Evolutionary conservation across 2,888 invertebrate genomes (phyloP).

Genomic region (Zaprionus lineosus): DNA sequence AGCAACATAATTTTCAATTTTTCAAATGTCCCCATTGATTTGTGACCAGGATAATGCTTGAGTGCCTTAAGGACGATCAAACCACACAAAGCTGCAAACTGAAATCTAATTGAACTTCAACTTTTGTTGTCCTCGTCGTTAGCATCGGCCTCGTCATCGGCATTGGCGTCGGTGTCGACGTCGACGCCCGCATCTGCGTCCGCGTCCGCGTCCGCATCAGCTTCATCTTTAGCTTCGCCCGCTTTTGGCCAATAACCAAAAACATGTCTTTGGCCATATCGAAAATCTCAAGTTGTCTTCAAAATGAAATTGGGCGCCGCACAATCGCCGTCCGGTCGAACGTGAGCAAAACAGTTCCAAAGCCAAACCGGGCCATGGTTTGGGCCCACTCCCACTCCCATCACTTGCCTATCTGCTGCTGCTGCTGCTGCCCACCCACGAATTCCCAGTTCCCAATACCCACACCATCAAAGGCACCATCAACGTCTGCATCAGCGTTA

Average conservation of each 20-base stretch:
- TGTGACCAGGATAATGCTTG: background rate
- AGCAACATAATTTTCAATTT: constrained; percentile 53
- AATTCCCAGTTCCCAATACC: too few relatives aligned
- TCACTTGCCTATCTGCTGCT: background rate
- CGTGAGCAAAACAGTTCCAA: too few relatives aligned
- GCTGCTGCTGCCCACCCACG: background rate
- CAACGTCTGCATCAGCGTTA: constrained; percentile 38
- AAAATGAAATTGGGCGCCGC: constrained; percentile 51
- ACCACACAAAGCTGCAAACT: constrained; percentile 32
- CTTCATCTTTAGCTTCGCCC: background rate
- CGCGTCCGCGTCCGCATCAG: too few relatives aligned
- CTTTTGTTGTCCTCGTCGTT: constrained; percentile 21
- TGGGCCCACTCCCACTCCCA: background rate
- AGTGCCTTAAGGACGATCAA: background rate
- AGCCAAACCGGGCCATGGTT: background rate
- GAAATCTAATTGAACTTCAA: constrained; percentile 73
- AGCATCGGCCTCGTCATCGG: constrained; percentile 12
- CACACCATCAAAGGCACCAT: constrained; percentile 21
- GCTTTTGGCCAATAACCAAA: constrained; percentile 33
- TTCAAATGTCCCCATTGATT: constrained; percentile 37
- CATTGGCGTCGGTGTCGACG: constrained; percentile 11
- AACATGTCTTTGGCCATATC: constrained; percentile 41
- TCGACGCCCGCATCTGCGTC: too few relatives aligned
- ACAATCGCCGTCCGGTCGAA: constrained; percentile 25
- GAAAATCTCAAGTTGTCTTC: constrained; percentile 50